A percentile compares a stretch with the other conserved stretches of the same genome.
Conservation (phyloP, 2,888 invertebrate genomes). For the Tetheella fluctuosa region DNA sequence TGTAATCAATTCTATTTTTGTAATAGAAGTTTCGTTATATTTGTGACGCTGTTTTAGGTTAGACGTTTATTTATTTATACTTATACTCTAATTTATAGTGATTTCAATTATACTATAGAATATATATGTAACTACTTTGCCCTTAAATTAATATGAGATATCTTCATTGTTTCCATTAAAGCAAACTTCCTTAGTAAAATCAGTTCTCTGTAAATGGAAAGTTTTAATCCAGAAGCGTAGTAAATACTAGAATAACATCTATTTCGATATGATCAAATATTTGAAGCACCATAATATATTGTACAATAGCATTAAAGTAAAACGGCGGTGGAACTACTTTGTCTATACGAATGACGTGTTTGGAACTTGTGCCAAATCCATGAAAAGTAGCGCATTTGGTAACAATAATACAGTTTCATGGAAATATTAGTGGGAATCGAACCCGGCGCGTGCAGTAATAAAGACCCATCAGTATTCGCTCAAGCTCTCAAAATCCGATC, state of each 20-base stretch:
- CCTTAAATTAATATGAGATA: background rate
- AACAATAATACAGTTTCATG: slow-evolving; percentile 4
- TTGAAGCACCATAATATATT: background rate
- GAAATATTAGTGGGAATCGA: background rate
- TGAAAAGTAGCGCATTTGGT: slow-evolving; percentile 3
- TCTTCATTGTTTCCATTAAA: too few species aligned
- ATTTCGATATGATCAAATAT: background rate
- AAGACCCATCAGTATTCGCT: background rate
- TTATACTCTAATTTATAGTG: background rate
- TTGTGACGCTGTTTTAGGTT: background rate
- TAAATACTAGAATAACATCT: background rate
- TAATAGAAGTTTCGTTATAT: slow-evolving; percentile 1
- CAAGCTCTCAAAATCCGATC: background rate
- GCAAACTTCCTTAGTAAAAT: background rate
- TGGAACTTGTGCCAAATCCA: slow-evolving; percentile 7
- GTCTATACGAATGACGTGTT: slow-evolving; percentile 9
- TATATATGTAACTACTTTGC: background rate
- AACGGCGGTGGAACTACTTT: background rate
- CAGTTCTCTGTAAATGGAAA: background rate
- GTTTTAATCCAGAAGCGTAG: background rate
- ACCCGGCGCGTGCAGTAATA: background rate
- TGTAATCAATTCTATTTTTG: slow-evolving; percentile 7
- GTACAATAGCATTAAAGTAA: background rate
- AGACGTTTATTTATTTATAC: background rate
- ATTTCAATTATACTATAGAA: background rate